Conservation (phyloP, 1,140 invertebrate genomes). For the Lysiphlebus fabarum region DNA sequence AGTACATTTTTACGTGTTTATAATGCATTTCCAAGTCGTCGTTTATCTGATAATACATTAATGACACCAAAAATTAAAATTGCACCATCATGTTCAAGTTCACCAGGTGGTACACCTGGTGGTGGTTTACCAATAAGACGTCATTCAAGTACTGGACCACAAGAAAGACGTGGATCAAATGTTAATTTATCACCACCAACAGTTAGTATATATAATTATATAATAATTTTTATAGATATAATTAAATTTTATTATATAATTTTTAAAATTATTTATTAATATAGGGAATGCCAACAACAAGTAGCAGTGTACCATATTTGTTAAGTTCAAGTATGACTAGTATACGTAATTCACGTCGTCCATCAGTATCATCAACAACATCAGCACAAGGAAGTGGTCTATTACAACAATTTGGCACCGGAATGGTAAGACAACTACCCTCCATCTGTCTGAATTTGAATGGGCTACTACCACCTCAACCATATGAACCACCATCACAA, state of each 20-base stretch:
- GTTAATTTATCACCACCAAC: constrained; percentile 83
- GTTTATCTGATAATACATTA: constrained; percentile 86
- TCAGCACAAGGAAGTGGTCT: constrained; percentile 70
- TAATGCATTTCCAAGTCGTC: constrained; percentile 76
- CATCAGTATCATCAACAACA: constrained; percentile 58
- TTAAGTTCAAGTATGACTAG: constrained; percentile 79
- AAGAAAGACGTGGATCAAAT: constrained; percentile 78
- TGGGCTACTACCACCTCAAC: constrained; percentile 58
- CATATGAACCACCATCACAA: constrained; percentile 36
- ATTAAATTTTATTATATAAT: constrained; percentile 3
- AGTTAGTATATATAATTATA: constrained; percentile 58
- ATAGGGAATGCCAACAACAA: constrained; percentile 84
- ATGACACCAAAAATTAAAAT: constrained; percentile 86
- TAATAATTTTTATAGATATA: constrained; percentile 21
- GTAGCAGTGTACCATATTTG: constrained; percentile 80
- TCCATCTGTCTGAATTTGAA: constrained; percentile 63
- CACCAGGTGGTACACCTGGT: constrained; percentile 78
- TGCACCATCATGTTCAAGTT: constrained; percentile 80
- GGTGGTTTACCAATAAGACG: constrained; percentile 76
- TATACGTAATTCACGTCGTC: constrained; percentile 70
- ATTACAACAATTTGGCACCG: constrained; percentile 78
- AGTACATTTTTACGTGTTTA: constrained; percentile 82
- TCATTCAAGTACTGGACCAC: constrained; percentile 85
- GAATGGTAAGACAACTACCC: constrained; percentile 80
- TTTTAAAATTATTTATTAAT: constrained; percentile 55